These are phyloP conservation scores for Xerus inauris DNA, from an alignment of 2,113 vertebrate species.

Conservation along the genomic window DNA sequence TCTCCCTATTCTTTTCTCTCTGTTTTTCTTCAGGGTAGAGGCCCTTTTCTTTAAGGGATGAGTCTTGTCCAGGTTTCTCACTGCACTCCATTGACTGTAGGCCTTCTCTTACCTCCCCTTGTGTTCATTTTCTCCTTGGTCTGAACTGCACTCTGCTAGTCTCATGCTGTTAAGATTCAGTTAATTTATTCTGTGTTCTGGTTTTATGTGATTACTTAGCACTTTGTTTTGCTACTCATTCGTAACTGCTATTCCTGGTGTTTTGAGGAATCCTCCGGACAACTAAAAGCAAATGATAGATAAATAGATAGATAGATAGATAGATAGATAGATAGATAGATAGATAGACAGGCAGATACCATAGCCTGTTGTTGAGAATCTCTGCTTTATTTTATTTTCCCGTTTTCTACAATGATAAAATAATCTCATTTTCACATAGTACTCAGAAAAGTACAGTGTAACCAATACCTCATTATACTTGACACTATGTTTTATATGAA, in stretches of 20 bases:
- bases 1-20: too few species aligned
- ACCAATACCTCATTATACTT: neutral
- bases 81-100: neutral
- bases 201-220: neutral
- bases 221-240: neutral
- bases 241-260: neutral
- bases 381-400: neutral
- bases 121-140: neutral
- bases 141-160: neutral
- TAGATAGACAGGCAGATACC: neutral
- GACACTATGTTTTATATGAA: neutral
- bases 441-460: neutral
- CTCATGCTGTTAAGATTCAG: neutral
- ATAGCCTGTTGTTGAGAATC: neutral
- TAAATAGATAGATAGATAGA: neutral
- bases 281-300: neutral
- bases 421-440: neutral
- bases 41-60: neutral
- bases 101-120: neutral
- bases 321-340: neutral
- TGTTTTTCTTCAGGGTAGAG: neutral
- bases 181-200: neutral
- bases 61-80: neutral
- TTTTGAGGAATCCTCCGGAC: neutral
- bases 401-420: neutral